Base-by-base conservation (phyloP, 2,888 invertebrate species). In the Chalcosyrphus nemorum region DNA sequence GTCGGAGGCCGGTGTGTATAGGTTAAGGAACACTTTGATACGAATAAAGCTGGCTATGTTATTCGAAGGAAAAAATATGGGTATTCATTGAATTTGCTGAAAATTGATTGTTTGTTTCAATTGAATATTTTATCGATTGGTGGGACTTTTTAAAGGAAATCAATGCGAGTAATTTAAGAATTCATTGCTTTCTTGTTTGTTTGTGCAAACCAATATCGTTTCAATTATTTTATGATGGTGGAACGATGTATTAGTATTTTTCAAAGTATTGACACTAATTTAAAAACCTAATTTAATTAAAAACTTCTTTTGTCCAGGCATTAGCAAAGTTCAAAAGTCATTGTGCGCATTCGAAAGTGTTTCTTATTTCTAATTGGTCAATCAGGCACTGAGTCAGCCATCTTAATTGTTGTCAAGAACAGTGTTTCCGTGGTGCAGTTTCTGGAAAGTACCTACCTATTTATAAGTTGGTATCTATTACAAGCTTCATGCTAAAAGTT, bases 121-220 rank as follows among this genome's bases (percentile, higher is more conserved):
- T 63, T 15, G 61, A 72, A 61, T 63, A 52, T 19, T 54, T 63
- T 43, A 74, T 63, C 63, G 72, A 74, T 63, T 63, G 41, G 29
- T 38, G 35, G 17, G 41, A 15, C 50, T 43, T 17, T 29, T 19
- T 38, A 27, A 43, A n/a, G 13, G 27, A 17, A 43, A 38, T 59
- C 15, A 43, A 41, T 59, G 57, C 38, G 15, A 38, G 35, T 21
- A 38, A 38, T 57, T 19, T 38, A 38, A 41, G 21, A n/a, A 13
- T 17, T 43, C 11, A n/a, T n/a, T n/a, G n/a, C n/a, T n/a, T n/a
- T n/a, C n/a, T n/a, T n/a, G n/a, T n/a, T n/a, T n/a, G n/a, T n/a
- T n/a, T n/a, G n/a, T n/a, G n/a, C n/a, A n/a, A n/a, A n/a, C n/a
- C n/a, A n/a, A n/a, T n/a, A n/a, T n/a, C n/a, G n/a, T n/a, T n/a